These are phyloP conservation scores for Chaenogobius annularis DNA, from an alignment of 2,113 vertebrate genomes.

Conservation along the genomic window DNA sequence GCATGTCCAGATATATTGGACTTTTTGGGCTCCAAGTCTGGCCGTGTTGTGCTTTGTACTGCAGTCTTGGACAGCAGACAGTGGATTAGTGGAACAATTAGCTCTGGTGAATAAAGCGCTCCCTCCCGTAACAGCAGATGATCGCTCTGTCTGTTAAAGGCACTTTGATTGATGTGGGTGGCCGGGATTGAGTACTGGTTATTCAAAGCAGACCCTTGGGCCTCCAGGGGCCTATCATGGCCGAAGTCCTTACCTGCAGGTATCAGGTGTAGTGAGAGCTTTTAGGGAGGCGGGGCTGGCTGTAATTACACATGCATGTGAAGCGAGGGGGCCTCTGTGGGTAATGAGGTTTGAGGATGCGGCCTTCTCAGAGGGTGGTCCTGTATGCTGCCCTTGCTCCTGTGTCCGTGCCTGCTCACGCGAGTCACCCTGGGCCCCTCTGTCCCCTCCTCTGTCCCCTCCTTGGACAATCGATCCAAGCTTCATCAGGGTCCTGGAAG, in stretches of 20 bases:
- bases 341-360: conserved; percentile 76
- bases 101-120: conserved; percentile 60
- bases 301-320: conserved; percentile 80
- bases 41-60: conserved; percentile 63
- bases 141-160: conserved; percentile 60
- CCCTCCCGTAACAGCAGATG: conserved; percentile 64
- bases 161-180: conserved; percentile 76
- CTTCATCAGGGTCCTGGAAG: conserved; percentile 52
- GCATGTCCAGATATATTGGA: conserved; percentile 60
- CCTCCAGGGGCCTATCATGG: conserved; percentile 55
- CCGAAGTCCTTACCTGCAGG: conserved; percentile 67
- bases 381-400: conserved; percentile 49
- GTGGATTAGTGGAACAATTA: conserved; percentile 69
- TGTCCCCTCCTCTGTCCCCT: conserved; percentile 36
- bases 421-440: conserved; percentile 61
- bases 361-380: conserved; percentile 79
- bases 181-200: conserved; percentile 62
- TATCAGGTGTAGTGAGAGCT: conserved; percentile 75
- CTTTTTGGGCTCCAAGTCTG: conserved; percentile 51
- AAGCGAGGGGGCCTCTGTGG: conserved; percentile 64
- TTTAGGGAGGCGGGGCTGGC: conserved; percentile 49
- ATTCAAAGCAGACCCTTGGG: conserved; percentile 59
- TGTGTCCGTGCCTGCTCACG: conserved; percentile 73
- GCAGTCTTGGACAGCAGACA: conserved; percentile 58
- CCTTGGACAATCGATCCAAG: conserved; percentile 58